Conservation (phyloP, 2,888 invertebrate genomes). For the Notodonta ziczac region DNA sequence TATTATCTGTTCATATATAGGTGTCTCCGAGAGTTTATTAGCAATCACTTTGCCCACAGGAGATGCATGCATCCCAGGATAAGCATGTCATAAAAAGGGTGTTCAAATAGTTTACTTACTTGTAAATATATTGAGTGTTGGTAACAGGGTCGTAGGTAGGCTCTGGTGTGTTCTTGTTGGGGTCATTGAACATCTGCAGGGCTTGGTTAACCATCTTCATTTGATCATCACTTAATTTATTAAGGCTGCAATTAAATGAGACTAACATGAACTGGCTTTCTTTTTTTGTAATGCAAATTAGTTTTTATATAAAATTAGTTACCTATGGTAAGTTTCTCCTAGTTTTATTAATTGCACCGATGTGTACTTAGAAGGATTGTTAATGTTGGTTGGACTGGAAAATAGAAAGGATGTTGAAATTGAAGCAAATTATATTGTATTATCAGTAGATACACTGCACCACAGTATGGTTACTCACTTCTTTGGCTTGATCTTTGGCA, state of each 20-base stretch:
- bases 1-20: no score
- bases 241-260: slow-evolving; percentile 57
- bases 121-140: slow-evolving; percentile 73
- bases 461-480: slow-evolving; percentile 50
- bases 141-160: slow-evolving; percentile 73
- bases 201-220: slow-evolving; percentile 77
- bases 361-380: slow-evolving; percentile 58
- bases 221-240: slow-evolving; percentile 69
- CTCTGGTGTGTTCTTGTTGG: slow-evolving; percentile 62
- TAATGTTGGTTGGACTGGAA: slow-evolving; percentile 48
- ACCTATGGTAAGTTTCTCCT: slow-evolving; percentile 80
- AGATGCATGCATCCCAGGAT: no score
- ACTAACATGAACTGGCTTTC: background rate
- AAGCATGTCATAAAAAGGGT: no score
- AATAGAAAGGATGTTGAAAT: background rate
- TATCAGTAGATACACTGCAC: background rate
- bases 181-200: slow-evolving; percentile 68
- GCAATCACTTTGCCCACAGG: no score
- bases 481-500: slow-evolving; percentile 77
- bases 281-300: no score
- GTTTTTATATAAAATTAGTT: slow-evolving; percentile 10
- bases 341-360: slow-evolving; percentile 75
- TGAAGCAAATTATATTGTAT: background rate
- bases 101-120: slow-evolving; percentile 51
- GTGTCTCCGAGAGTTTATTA: no score